phyloP scores from a whole-genome alignment of 2,113 vertebrate species.

The Chrysemys picta region DNA sequence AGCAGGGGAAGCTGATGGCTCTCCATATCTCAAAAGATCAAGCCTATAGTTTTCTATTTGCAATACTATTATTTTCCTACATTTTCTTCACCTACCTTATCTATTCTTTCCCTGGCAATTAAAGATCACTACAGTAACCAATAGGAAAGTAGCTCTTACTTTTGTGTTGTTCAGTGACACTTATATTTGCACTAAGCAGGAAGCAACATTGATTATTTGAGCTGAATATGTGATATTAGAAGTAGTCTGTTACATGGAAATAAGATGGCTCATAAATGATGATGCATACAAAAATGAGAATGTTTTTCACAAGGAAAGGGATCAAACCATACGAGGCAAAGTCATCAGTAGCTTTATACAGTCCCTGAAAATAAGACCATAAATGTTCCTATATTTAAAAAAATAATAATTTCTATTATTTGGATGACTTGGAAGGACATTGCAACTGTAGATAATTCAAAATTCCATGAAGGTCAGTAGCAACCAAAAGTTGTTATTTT shows the following conservation, averaged over 20 bases:
- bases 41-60: not conserved
- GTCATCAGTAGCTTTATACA: accelerated
- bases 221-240: not conserved
- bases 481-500: not conserved
- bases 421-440: not conserved
- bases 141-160: not conserved
- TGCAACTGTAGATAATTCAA: not conserved
- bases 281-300: not conserved
- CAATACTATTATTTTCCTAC: not conserved
- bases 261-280: not conserved
- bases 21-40: not conserved
- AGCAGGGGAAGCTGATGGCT: not conserved
- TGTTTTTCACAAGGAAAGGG: not conserved
- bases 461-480: not conserved
- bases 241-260: not conserved
- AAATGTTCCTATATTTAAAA: not conserved
- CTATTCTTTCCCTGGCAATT: not conserved
- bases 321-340: not conserved
- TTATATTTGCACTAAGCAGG: not conserved
- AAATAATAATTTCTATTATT: not conserved
- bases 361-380: not conserved
- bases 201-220: not conserved
- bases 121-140: not conserved
- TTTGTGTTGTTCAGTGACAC: not conserved
- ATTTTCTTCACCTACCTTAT: not conserved